phyloP scores from a whole-genome alignment of 2,888 invertebrate species.

The Latrodectus hesperus region DNA sequence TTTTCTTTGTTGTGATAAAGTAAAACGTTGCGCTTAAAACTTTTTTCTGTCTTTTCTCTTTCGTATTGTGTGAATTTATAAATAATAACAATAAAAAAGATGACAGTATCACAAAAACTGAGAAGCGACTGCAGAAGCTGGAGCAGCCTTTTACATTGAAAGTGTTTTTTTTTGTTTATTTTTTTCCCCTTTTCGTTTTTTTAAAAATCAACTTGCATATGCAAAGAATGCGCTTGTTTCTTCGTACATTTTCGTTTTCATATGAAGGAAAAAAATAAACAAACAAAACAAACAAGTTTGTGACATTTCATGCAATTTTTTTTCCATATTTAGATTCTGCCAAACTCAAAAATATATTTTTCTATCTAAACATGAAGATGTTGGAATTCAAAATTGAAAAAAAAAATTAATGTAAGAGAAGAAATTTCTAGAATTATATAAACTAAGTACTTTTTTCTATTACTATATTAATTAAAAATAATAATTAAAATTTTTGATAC shows the following conservation, averaged over 20 bases:
- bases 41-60: neutral
- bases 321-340: too few relatives aligned
- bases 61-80: too few relatives aligned
- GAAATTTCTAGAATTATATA: too few relatives aligned
- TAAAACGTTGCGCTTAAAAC: neutral
- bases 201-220: constrained; percentile 18
- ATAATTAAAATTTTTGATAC: too few relatives aligned
- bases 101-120: too few relatives aligned
- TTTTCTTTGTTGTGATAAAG: neutral
- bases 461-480: too few relatives aligned
- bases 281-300: constrained; percentile 9
- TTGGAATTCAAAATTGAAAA: too few relatives aligned
- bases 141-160: neutral
- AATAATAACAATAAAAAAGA: too few relatives aligned
- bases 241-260: neutral
- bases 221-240: constrained; percentile 16
- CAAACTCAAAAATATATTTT: too few relatives aligned
- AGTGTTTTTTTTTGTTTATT: neutral
- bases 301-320: constrained; percentile 18
- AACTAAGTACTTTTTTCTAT: too few relatives aligned
- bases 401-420: too few relatives aligned
- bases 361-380: too few relatives aligned
- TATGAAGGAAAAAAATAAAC: constrained; percentile 6
- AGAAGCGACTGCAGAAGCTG: neutral
- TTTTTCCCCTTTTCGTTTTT: neutral